Evolutionary conservation across 2,113 vertebrate genomes (phyloP), one percentile per base, ranked within the genome.

Genomic region (Centropristis striata): DNA sequence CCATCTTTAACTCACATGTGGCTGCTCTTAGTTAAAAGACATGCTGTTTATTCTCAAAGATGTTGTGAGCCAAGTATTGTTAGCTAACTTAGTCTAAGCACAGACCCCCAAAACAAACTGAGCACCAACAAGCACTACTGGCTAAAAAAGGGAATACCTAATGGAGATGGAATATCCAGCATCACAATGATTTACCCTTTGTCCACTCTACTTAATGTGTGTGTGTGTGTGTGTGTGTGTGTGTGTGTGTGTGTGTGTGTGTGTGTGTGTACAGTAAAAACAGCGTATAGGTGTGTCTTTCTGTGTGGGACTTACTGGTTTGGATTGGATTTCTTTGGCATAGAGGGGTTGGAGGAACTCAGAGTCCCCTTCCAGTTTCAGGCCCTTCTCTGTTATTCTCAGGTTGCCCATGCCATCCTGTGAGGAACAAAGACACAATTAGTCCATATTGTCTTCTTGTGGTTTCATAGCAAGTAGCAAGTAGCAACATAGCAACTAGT

Each of bases 311-410:
- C 98, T 98, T 96, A 98, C 98, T 89, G 96, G 96, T 95, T 96
- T 96, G 92, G 98, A 99, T 76, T 96, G 96, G 93, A 99, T 99
- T 97, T 99, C 98, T 98, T 99, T 99, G 97, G 98, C 98, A 89
- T 99, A 99, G 88, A 99, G 97, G 84, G 98, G 98, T 94, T 99
- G 95, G 87, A 99, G 96, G 93, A 99, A 99, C 94, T 99, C 98
- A 0, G 98, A 99, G 91, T 97, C 96, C 84, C 98, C 98, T 93
- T 99, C 98, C 66, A 99, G 95, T 91, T 96, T 98, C 89, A 99
- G 95, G 83, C 98, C 98, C 75, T 97, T 97, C 79, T 99, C 98
- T 2, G 98, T 99, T 92, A 99, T 99, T 92, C 98, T 96, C 89
- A 99, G 93, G 91, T 98, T 97, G 58, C 98, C 98, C 98, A 99